Conservation (phyloP, 2,113 vertebrate species). For the Onychostruthus taczanowskii region DNA sequence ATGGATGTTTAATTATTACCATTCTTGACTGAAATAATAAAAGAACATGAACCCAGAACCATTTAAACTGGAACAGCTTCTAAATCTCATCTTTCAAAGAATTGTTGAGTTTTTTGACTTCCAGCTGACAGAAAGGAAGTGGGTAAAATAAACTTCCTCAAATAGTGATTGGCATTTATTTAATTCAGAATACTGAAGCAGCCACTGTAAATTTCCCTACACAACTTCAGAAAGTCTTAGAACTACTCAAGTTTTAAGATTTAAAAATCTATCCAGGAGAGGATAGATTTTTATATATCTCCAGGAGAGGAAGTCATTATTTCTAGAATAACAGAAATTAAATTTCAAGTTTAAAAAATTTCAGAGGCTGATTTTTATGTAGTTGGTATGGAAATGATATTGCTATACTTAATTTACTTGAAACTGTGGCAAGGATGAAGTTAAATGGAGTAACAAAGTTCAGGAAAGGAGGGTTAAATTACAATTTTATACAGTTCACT, state of each 20-base stretch:
- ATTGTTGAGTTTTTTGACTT: not conserved
- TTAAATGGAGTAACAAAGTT: not conserved
- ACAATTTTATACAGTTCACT: not conserved
- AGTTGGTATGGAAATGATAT: not conserved
- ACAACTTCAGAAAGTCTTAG: not conserved
- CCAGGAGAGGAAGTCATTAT: not conserved
- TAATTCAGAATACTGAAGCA: not conserved
- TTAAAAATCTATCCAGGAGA: not conserved
- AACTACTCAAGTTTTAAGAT: not conserved
- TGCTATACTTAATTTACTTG: not conserved
- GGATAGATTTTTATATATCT: too few species aligned
- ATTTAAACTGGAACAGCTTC: not conserved
- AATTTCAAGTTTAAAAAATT: not conserved
- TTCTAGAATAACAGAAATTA: not conserved
- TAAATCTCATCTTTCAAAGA: slow-evolving; percentile 37
- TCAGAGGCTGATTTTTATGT: not conserved
- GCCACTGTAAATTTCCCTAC: not conserved
- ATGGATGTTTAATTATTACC: not conserved
- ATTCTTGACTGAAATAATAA: not conserved
- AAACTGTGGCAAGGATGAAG: not conserved
- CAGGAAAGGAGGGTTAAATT: not conserved
- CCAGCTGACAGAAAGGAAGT: slow-evolving; percentile 41
- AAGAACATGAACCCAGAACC: not conserved
- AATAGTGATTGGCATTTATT: not conserved
- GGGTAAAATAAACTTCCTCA: slow-evolving; percentile 24